Base-by-base conservation (phyloP, 2,113 vertebrate genomes). In the Lagopus leucura region DNA sequence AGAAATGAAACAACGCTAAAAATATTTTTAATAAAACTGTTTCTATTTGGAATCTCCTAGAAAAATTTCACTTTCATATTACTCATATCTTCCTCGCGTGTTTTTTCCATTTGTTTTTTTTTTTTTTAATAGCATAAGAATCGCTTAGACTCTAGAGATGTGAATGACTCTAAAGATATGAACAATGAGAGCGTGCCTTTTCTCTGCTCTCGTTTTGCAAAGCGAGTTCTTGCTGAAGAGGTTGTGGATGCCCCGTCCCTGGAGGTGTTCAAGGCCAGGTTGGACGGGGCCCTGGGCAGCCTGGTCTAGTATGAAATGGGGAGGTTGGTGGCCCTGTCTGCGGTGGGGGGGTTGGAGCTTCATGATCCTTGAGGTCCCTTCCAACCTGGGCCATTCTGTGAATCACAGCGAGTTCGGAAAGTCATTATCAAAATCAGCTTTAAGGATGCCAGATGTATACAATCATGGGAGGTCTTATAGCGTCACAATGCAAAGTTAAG, bases 331-430 rank as follows among this genome's bases (percentile, higher is more conserved):
- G 42, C 42, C 15, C 42, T 43, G 15, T 16, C 42, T 43, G 42
- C 16, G 42, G 42, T 43, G 15, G 15, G 15, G 42, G 42, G 42
- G 15, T 43, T 16, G 42, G 42, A 43, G 42, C 42, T 43, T 43
- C 42, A 43, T 43, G 42, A 43, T 43, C 42, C 14, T 43, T 43
- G 42, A 43, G 42, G 42, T 43, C 42, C 16, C 42, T 43, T 16
- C 15, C 42, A 43, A 43, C 42, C 42, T 43, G 42, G 42, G 42
- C 42, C 42, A 43, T 43, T 43, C 42, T 43, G 42, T 43, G 42
- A 88, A 91, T 55, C 61, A 83, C 17, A 55, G 54, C 18, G 34
- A 90, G 87, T 83, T 80, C 38, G 55, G 25, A 93, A 90, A 90
- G 47, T 43, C 79, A 64, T 80, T 80, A 92, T 12, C 45, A 55